A percentile compares a stretch with the other conserved stretches of the same genome.
phyloP scores from a whole-genome alignment of 2,888 invertebrate genomes.

The Eupithecia pulchellata region DNA sequence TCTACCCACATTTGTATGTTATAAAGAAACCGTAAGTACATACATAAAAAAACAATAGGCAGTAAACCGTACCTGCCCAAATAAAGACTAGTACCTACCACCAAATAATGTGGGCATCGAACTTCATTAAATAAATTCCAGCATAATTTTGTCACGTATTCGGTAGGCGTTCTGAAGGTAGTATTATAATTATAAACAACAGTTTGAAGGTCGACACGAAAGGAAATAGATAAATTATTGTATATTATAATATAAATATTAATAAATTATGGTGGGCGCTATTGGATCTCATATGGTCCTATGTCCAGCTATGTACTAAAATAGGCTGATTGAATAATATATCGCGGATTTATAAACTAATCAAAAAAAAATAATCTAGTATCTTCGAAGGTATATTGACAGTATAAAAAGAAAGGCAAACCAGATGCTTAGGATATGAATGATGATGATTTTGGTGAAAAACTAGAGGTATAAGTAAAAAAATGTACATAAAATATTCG shows the following conservation, averaged over 20 bases:
- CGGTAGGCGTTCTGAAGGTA: constrained; percentile 61
- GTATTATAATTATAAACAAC: neutral
- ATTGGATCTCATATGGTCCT: neutral
- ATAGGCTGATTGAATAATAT: no score
- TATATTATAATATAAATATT: no score
- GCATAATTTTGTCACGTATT: constrained; percentile 49
- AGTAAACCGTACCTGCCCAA: constrained; percentile 41
- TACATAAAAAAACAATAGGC: constrained; percentile 47
- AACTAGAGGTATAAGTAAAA: no score
- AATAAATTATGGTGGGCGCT: constrained; percentile 3
- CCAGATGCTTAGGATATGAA: no score
- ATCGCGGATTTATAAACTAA: no score
- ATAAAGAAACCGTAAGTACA: neutral
- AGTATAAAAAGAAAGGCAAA: no score
- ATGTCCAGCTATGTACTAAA: neutral
- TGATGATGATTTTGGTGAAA: no score
- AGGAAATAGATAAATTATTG: constrained; percentile 1
- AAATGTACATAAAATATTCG: no score
- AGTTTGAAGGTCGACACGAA: neutral
- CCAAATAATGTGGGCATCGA: constrained; percentile 53
- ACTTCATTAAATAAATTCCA: constrained; percentile 50
- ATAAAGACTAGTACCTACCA: constrained; percentile 45
- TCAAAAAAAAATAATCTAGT: no score
- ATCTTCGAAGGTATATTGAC: no score
- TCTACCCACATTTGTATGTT: neutral